Evolutionary conservation across 2,888 invertebrate genomes (phyloP).

Genomic region (Morinoia aosen): DNA sequence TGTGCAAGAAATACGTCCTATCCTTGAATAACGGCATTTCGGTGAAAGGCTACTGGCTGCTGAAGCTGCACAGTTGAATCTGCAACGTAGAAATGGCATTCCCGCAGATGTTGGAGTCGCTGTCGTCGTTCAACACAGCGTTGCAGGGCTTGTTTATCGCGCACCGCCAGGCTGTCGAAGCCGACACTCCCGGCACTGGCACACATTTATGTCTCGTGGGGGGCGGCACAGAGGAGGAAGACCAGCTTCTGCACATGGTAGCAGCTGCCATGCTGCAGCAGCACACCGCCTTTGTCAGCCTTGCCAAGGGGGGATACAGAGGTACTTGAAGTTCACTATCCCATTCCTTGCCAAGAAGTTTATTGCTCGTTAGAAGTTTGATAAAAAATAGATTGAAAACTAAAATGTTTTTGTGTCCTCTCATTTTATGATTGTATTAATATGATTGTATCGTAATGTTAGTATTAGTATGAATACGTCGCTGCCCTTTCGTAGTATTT

Average conservation of each 20-base stretch:
- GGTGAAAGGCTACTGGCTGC: neutral
- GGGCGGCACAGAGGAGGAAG: constrained; percentile 74
- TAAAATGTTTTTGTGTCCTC: neutral
- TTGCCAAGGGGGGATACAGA: constrained; percentile 72
- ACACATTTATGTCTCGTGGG: constrained; percentile 76
- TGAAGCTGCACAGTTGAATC: neutral
- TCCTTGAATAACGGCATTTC: neutral
- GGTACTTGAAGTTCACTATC: constrained; percentile 50
- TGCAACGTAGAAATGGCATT: neutral
- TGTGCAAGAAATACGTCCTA: neutral
- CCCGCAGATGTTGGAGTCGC: constrained; percentile 74
- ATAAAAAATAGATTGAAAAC: neutral
- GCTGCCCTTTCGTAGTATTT: neutral
- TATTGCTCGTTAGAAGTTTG: neutral
- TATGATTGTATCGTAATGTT: no score
- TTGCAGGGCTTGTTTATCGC: constrained; percentile 73
- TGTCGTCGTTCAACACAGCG: constrained; percentile 74
- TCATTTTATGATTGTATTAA: neutral
- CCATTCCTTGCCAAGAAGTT: neutral
- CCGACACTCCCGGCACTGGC: constrained; percentile 71
- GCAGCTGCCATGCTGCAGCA: constrained; percentile 75
- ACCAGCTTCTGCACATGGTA: constrained; percentile 75
- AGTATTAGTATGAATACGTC: no score
- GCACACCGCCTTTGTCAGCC: constrained; percentile 73
- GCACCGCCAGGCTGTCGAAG: constrained; percentile 70